Evolutionary conservation across 2,113 vertebrate genomes (phyloP).

Genomic region (Guaruba guarouba): DNA sequence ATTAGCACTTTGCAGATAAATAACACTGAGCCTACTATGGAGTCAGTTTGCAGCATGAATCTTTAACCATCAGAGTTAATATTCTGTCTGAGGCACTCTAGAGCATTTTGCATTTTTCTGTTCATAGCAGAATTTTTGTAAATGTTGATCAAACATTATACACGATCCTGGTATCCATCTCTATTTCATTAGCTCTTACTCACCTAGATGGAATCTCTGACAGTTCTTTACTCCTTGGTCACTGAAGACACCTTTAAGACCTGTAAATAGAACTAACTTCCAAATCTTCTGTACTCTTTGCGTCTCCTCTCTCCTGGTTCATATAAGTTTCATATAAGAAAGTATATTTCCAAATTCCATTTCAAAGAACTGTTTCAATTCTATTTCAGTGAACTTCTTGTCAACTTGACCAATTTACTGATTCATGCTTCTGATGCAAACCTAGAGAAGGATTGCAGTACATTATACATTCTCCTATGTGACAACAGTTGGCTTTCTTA

Average conservation of each 20-base stretch:
- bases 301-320: background rate
- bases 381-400: background rate
- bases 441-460: background rate
- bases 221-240: conserved; percentile 64
- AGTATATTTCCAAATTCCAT: background rate
- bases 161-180: background rate
- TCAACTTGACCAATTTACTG: background rate
- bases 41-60: background rate
- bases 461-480: background rate
- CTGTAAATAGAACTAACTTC: conserved; percentile 69
- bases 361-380: background rate
- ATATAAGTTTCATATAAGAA: conserved; percentile 60
- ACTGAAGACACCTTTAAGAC: conserved; percentile 65
- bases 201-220: background rate
- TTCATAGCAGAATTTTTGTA: background rate
- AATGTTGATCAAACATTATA: background rate
- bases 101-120: background rate
- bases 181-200: background rate
- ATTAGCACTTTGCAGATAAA: background rate
- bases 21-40: background rate
- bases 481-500: background rate
- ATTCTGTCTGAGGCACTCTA: background rate
- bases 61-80: background rate
- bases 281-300: conserved; percentile 46
- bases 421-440: background rate